These are phyloP conservation scores for Rhaphigaster nebulosa DNA, from an alignment of 2,888 invertebrate genomes.

Conservation along the genomic window DNA sequence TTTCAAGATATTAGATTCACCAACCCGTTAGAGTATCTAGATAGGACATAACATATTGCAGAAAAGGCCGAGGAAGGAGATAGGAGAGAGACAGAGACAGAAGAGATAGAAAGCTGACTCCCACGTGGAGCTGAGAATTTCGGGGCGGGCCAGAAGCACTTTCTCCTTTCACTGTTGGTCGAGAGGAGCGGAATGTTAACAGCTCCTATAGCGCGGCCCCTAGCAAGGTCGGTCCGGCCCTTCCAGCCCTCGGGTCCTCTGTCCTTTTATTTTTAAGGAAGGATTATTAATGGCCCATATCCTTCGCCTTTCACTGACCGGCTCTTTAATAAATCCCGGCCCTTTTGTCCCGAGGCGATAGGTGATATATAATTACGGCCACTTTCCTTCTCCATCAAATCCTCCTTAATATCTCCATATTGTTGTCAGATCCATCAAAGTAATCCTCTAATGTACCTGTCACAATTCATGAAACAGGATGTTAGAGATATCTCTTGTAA, in stretches of 20 bases:
- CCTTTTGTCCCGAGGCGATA: not conserved
- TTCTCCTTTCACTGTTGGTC: conserved; percentile 40
- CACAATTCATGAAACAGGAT: not conserved
- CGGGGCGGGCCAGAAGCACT: conserved; percentile 18
- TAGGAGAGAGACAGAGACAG: not conserved
- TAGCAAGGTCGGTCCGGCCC: not conserved
- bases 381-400: not conserved
- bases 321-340: not conserved
- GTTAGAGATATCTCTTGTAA: not conserved
- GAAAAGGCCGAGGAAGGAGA: not conserved
- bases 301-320: not conserved
- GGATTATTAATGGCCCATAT: conserved; percentile 18
- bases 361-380: not conserved
- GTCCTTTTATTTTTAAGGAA: not conserved
- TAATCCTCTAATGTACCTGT: not conserved
- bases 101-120: not conserved
- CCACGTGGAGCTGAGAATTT: conserved; percentile 29
- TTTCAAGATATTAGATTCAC: not conserved
- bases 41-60: not conserved
- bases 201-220: not conserved
- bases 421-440: not conserved
- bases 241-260: not conserved
- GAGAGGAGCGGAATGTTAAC: not conserved
- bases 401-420: not conserved
- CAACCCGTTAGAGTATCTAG: not conserved